These are phyloP conservation scores for Clivina fossor DNA, from an alignment of 2,888 invertebrate genomes.

Conservation along the genomic window DNA sequence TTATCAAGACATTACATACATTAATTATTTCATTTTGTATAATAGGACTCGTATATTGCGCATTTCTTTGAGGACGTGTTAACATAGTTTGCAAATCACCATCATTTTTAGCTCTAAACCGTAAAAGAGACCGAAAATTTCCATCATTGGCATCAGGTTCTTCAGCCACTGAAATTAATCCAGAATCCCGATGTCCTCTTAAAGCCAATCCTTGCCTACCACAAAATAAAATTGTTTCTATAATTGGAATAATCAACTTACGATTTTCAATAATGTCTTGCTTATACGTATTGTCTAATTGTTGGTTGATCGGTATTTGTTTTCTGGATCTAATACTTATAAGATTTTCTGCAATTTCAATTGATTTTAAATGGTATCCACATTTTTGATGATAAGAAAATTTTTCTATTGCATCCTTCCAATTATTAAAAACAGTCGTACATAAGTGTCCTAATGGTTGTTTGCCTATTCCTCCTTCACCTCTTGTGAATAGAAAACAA, in stretches of 20 bases:
- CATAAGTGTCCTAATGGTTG: too few relatives aligned
- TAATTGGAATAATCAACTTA: conserved; percentile 8
- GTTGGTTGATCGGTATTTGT: too few relatives aligned
- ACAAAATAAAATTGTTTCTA: conserved; percentile 23
- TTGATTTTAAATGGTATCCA: too few relatives aligned
- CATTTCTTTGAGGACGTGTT: not conserved
- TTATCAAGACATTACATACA: conserved; percentile 19
- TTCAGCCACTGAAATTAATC: conserved; percentile 4
- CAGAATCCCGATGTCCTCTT: conserved; percentile 17
- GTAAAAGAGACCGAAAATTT: conserved; percentile 12
- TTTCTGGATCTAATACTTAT: too few relatives aligned
- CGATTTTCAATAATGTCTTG: conserved; percentile 5
- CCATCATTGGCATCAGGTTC: conserved; percentile 30
- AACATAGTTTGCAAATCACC: conserved; percentile 19
- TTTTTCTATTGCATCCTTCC: too few relatives aligned
- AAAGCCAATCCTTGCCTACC: conserved; percentile 13
- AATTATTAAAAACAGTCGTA: too few relatives aligned
- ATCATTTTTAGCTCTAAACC: conserved; percentile 13
- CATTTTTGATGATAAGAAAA: too few relatives aligned
- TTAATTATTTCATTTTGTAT: conserved; percentile 21
- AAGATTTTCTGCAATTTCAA: too few relatives aligned
- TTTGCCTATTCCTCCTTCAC: too few relatives aligned
- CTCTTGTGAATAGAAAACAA: too few relatives aligned
- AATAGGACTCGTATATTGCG: conserved; percentile 17
- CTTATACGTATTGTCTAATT: conserved; percentile 1